phyloP scores from a whole-genome alignment of 1,140 invertebrate species.

The Drosophila dunni region DNA sequence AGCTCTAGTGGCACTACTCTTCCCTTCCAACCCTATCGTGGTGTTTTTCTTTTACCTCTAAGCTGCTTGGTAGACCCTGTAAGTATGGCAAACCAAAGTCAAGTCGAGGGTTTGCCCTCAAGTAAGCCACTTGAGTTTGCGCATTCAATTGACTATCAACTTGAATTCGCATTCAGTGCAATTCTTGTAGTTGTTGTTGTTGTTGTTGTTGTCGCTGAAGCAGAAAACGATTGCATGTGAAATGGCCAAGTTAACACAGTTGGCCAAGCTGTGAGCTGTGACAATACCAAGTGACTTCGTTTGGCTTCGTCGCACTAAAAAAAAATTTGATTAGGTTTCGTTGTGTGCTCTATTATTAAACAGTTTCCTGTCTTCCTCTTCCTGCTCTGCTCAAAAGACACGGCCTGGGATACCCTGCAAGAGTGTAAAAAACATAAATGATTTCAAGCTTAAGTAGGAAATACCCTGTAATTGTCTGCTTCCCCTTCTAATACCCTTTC shows the following conservation, averaged over 20 bases:
- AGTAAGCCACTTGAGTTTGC: conserved; percentile 59
- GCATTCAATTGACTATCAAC: conserved; percentile 65
- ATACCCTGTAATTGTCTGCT: neutral
- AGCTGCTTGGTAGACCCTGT: neutral
- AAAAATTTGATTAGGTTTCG: conserved; percentile 54
- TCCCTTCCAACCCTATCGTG: neutral
- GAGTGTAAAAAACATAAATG: no score
- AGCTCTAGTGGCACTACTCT: conserved; percentile 1
- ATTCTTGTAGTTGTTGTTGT: neutral
- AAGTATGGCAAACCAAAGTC: conserved; percentile 12
- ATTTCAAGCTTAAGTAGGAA: no score
- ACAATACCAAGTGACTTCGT: conserved; percentile 29
- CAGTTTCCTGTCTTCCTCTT: conserved; percentile 52
- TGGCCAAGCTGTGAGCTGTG: conserved; percentile 45
- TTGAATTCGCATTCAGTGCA: neutral
- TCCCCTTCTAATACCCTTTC: neutral
- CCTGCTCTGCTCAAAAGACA: neutral
- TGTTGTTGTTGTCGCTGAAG: conserved; percentile 53
- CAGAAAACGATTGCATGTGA: conserved; percentile 73
- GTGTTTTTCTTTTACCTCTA: neutral
- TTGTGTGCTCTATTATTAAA: conserved; percentile 74
- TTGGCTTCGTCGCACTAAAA: conserved; percentile 28
- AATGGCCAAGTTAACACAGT: conserved; percentile 17
- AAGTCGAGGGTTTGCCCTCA: conserved; percentile 29
- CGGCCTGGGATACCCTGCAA: neutral